phyloP scores from a whole-genome alignment of 2,888 invertebrate species.

The Thecophora atra region DNA sequence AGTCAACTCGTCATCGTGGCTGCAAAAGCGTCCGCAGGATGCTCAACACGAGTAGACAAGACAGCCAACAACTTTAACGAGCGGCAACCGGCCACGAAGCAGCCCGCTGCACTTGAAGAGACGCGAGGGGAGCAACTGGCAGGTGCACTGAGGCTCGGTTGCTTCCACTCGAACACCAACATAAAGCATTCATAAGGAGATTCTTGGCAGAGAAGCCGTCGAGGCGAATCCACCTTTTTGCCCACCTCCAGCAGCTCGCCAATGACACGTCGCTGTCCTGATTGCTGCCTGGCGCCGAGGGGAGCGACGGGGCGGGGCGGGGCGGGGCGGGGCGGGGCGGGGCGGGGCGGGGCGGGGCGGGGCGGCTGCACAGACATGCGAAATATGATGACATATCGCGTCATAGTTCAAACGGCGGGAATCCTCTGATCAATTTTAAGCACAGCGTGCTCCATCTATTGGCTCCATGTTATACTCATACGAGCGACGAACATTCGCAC shows the following conservation, averaged over 20 bases:
- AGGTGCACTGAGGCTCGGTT: no score
- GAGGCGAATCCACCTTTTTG: no score
- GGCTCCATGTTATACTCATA: conserved; percentile 36
- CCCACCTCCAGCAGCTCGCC: conserved; percentile 20
- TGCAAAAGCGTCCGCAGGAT: conserved; percentile 50
- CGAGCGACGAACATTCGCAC: background rate
- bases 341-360: background rate
- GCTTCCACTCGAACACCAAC: background rate
- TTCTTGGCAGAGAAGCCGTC: conserved; percentile 19
- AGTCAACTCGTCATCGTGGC: background rate
- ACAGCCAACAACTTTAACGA: conserved; percentile 40
- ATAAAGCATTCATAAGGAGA: conserved; percentile 14
- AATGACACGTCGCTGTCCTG: conserved; percentile 24
- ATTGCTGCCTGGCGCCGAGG: background rate
- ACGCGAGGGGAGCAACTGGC: background rate
- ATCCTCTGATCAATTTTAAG: conserved; percentile 66
- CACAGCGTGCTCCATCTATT: conserved; percentile 65
- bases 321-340: background rate
- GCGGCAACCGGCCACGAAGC: conserved; percentile 22
- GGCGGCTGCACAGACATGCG: conserved; percentile 41
- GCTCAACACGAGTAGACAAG: conserved; percentile 47
- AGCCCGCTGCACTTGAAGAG: conserved; percentile 7
- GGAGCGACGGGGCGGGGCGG: background rate
- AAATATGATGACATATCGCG: conserved; percentile 67
- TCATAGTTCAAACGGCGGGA: conserved; percentile 67